Conservation (phyloP, 2,888 invertebrate species). For the Eupithecia abbreviata region DNA sequence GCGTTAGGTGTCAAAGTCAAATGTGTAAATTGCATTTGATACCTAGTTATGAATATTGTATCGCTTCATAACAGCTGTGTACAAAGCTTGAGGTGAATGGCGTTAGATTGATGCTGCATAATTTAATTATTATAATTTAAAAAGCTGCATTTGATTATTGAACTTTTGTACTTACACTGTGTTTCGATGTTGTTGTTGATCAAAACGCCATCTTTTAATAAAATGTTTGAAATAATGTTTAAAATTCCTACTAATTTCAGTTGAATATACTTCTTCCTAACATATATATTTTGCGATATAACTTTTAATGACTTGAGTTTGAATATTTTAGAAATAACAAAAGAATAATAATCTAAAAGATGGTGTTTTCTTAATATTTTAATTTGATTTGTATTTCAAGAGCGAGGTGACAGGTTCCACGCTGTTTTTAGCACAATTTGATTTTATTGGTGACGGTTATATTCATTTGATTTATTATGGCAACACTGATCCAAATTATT, state of each 20-base stretch:
- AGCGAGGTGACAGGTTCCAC: not conserved
- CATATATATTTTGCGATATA: not conserved
- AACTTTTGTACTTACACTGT: conserved; percentile 34
- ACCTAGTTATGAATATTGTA: conserved; percentile 17
- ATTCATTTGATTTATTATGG: conserved; percentile 51
- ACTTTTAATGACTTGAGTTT: not conserved
- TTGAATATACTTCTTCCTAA: not conserved
- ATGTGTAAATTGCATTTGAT: conserved; percentile 17
- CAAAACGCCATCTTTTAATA: conserved; percentile 24
- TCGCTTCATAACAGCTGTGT: conserved; percentile 43
- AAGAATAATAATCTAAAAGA: conserved; percentile 16
- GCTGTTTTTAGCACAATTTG: conserved; percentile 37
- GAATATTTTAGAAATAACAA: not conserved
- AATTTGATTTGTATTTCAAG: not conserved
- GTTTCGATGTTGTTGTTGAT: conserved; percentile 42
- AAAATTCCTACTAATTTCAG: not conserved
- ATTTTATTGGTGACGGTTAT: conserved; percentile 61
- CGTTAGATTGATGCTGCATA: conserved; percentile 57
- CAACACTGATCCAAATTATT: conserved; percentile 44
- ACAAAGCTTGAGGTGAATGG: conserved; percentile 73
- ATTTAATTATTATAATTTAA: conserved; percentile 47
- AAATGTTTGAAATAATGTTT: not conserved
- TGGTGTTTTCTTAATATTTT: conserved; percentile 21
- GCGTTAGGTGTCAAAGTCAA: not conserved
- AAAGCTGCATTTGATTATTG: conserved; percentile 45